Percentiles rank a stretch among this genome's conserved stretches.
These are phyloP conservation scores for Onychomys torridus DNA, from an alignment of 2,797 vertebrate species.

Conservation along the genomic window DNA sequence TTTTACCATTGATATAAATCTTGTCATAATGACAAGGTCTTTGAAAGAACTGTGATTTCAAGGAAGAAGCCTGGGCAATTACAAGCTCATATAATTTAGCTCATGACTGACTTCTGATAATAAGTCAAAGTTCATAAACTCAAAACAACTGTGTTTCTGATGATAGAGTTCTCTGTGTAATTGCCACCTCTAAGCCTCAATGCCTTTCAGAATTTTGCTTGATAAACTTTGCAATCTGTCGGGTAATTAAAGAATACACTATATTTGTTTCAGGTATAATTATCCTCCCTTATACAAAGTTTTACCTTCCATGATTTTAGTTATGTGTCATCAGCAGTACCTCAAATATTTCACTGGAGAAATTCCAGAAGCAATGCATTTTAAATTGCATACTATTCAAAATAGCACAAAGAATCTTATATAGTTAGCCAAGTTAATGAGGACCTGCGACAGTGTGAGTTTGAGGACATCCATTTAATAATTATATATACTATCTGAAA, in stretches of 20 bases:
- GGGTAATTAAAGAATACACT: constrained; percentile 15
- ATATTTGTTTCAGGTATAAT: background rate
- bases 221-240: background rate
- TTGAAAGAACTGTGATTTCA: background rate
- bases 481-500: background rate
- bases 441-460: accelerated
- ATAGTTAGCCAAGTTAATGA: background rate
- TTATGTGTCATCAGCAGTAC: background rate
- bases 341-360: background rate
- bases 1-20: background rate
- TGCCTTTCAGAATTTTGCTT: background rate
- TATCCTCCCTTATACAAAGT: background rate
- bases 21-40: background rate
- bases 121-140: constrained; percentile 62
- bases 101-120: background rate
- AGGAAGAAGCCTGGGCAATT: background rate
- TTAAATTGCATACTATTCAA: background rate
- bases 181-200: background rate
- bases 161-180: constrained; percentile 18
- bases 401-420: background rate
- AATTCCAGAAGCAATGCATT: background rate
- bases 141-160: background rate
- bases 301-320: background rate
- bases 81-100: background rate
- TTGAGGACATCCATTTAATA: background rate